Evolutionary conservation across 2,797 vertebrate species (phyloP), one percentile per base, ranked within the genome.

Genomic region (Hippoglossus hippoglossus): DNA sequence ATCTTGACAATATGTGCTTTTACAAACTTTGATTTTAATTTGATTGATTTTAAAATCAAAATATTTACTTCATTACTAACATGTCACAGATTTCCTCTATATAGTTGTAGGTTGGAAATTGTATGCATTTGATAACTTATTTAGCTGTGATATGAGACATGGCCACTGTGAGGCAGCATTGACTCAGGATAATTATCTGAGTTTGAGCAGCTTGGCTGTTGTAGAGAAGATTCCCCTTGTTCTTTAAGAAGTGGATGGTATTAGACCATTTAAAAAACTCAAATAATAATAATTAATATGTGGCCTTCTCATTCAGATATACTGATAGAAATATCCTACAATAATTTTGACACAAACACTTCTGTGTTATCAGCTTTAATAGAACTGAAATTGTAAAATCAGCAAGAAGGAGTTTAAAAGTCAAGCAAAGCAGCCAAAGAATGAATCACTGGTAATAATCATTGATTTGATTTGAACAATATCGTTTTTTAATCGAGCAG

Each of bases 151-250:
- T 61, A 34, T 54, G 69, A 49, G 7, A 55, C 12, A 52, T 53
- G 49, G 31, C 63, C 82, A 76, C 69, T 54, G 10, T 19, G 73
- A 18, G 73, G 73, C 67, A 81, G 63, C 24, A 13, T 51, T 73
- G 6, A 25, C 22, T 49, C 12, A 64, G 19, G 0, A 16, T 47
- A 41, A 59, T 18, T 18, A 10, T 19, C n/a, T 28, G 9, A 22
- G 5, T 25, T 18, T 12, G 41, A 44, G 41, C 28, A 22, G 21
- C 6, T 56, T 24, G 12, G 13, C 44, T 56, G 19, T 25, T 56
- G 15, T 3, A 21, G 11, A 47, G 10, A 51, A 7, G 19, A 58
- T 5, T 10, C 22, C 13, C 3, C 24, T 53, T 13, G 3, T n/a
- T 31, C 1, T 21, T 24, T 21, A 24, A 53, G 15, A 44, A 21